Conservation (phyloP, 64 coral and sea anemone species). For the Stylophora pistillata region DNA sequence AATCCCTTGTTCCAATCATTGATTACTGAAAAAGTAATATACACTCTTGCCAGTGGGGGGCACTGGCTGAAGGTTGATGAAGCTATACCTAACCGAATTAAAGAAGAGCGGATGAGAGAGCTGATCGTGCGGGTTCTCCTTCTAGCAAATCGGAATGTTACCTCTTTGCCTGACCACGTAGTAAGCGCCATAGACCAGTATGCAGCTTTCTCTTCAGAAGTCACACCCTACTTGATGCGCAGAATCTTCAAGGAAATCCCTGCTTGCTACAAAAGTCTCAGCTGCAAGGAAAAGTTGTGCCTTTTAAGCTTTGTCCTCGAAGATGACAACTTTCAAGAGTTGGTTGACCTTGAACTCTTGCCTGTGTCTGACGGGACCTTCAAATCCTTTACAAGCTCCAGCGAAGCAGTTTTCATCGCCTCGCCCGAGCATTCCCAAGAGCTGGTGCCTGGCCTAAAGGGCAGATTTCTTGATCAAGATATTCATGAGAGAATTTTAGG, state of each 20-base stretch:
- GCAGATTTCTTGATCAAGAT: constrained; percentile 33
- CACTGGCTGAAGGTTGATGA: constrained; percentile 69
- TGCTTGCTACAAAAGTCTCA: constrained; percentile 7
- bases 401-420: constrained; percentile 15
- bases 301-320: constrained; percentile 65
- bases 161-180: constrained; percentile 65
- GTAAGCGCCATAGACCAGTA: background rate
- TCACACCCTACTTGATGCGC: constrained; percentile 32
- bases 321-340: constrained; percentile 48
- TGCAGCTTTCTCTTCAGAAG: background rate
- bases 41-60: constrained; percentile 47
- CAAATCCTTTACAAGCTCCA: constrained; percentile 12
- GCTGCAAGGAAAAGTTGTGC: constrained; percentile 42
- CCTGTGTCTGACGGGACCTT: constrained; percentile 55
- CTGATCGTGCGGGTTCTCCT: too few species aligned
- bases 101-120: too few species aligned
- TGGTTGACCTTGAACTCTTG: constrained; percentile 54
- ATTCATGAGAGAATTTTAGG: background rate
- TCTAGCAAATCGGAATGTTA: too few species aligned
- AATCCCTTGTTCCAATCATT: constrained; percentile 41
- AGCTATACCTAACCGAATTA: too few species aligned
- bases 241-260: constrained; percentile 11
- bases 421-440: constrained; percentile 49
- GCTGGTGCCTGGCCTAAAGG: constrained; percentile 46
- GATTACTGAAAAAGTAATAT: constrained; percentile 20